Conservation (phyloP, 1,140 invertebrate species). For the Melanaphis sacchari region DNA sequence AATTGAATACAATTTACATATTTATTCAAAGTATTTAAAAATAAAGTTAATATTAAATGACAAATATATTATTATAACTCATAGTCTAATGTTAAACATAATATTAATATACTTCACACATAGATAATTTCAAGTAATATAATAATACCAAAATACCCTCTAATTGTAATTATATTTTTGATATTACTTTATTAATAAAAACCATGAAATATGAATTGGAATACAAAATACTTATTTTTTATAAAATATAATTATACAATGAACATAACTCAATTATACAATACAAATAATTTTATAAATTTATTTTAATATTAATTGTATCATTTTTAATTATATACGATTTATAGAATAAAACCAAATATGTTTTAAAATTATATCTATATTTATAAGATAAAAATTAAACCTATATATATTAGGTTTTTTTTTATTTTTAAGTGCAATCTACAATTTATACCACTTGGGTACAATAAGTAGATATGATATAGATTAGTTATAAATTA, state of each 20-base stretch:
- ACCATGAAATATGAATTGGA: background rate
- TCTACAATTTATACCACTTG: no score
- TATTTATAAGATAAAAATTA: background rate
- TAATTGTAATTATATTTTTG: background rate
- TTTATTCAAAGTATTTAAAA: background rate
- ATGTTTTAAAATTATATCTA: background rate
- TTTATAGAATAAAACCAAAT: background rate
- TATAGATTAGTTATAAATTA: no score
- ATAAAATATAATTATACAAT: background rate
- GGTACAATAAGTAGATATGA: no score
- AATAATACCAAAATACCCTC: background rate
- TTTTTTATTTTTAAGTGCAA: no score
- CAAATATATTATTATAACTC: no score
- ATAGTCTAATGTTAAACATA: background rate
- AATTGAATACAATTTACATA: background rate
- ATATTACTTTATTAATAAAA: background rate
- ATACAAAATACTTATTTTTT: background rate
- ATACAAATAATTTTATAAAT: background rate
- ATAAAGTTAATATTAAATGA: conserved; percentile 8
- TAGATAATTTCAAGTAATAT: background rate
- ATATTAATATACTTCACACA: background rate
- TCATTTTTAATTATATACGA: background rate
- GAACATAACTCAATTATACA: no score
- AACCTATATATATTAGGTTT: no score
- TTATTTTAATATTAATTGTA: background rate